These are phyloP conservation scores for Allygus modestus DNA, from an alignment of 2,888 invertebrate genomes.

Conservation along the genomic window DNA sequence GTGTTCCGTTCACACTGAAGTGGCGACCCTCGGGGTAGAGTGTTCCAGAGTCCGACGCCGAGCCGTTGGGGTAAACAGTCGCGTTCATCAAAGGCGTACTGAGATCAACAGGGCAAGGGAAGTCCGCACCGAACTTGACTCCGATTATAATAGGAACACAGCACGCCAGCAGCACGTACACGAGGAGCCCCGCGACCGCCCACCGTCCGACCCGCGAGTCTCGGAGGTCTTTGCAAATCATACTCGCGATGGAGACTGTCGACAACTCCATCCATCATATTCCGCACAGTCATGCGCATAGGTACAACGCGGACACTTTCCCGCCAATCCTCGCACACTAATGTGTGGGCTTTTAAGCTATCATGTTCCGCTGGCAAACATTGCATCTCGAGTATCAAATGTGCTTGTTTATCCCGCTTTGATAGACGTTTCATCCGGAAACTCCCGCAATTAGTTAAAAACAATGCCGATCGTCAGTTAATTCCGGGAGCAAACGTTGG, in stretches of 20 bases:
- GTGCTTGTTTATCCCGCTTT: background rate
- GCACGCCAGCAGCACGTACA: background rate
- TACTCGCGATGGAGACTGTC: background rate
- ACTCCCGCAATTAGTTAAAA: background rate
- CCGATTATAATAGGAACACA: background rate
- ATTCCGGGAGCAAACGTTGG: no score
- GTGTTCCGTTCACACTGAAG: constrained; percentile 45
- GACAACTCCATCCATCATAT: background rate
- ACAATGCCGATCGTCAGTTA: background rate
- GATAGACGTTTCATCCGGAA: background rate
- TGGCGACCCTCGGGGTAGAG: constrained; percentile 29
- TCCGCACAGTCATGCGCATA: constrained; percentile 17
- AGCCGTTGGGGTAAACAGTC: background rate
- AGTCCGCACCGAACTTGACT: background rate
- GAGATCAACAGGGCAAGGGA: background rate
- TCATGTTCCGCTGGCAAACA: constrained; percentile 1
- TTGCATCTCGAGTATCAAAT: background rate
- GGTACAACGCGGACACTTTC: background rate
- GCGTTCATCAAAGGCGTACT: background rate
- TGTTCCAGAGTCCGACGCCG: background rate
- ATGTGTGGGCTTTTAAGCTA: constrained; percentile 1
- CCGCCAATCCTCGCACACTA: background rate
- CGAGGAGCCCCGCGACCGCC: background rate
- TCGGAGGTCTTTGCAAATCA: background rate
- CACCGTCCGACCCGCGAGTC: background rate